These are phyloP conservation scores for Sebastes schlegelii DNA, from an alignment of 2,113 vertebrate species.

Conservation along the genomic window DNA sequence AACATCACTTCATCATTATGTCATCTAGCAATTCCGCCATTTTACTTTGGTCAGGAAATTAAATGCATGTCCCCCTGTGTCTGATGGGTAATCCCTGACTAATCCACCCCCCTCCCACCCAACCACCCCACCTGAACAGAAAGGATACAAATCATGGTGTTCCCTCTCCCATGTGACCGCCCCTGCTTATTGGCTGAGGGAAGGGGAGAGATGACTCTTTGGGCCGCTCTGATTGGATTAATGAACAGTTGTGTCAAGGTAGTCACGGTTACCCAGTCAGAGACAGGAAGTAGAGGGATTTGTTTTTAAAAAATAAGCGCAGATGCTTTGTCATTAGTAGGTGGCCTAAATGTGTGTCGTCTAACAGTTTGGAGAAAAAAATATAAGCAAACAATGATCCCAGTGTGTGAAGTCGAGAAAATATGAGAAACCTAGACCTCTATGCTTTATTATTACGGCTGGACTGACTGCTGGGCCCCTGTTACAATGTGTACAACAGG, in stretches of 20 bases:
- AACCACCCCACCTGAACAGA: background rate
- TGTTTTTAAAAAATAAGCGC: conserved; percentile 4
- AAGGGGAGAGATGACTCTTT: conserved; percentile 37
- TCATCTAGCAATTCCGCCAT: conserved; percentile 12
- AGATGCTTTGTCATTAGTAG: fast-evolving
- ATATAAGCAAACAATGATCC: background rate
- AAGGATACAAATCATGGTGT: conserved; percentile 39
- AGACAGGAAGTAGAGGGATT: conserved; percentile 42
- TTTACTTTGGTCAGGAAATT: conserved; percentile 20
- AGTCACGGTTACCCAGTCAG: background rate
- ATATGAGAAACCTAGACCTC: background rate
- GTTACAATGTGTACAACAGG: no score
- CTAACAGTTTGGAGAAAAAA: background rate
- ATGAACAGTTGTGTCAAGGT: conserved; percentile 26
- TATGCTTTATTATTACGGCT: background rate
- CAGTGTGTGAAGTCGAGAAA: background rate
- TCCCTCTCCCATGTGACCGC: conserved; percentile 61
- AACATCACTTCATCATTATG: background rate
- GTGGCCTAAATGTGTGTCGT: no score
- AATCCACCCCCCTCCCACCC: background rate
- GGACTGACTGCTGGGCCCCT: background rate
- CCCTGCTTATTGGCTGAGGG: conserved; percentile 54
- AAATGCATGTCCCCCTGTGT: conserved; percentile 15
- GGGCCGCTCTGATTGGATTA: conserved; percentile 64
- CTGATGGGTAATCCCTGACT: conserved; percentile 54